A percentile compares a stretch with the other conserved stretches of the same genome.
Evolutionary conservation across 2,113 vertebrate genomes (phyloP).

Genomic region (Pelecanoides urinatrix): DNA sequence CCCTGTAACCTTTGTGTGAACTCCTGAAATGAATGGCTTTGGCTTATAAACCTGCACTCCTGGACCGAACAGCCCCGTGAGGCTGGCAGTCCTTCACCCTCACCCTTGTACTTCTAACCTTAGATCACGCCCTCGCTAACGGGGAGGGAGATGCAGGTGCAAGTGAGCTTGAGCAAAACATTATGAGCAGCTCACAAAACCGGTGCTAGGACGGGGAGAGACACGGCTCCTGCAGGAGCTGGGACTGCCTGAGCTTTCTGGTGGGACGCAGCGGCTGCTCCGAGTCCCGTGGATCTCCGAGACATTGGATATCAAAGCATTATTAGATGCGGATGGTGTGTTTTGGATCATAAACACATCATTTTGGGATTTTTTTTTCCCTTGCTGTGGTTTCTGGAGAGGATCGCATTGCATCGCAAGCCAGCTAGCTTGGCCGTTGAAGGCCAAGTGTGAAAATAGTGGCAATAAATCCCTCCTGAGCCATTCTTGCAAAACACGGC

Average conservation of each 20-base stretch:
- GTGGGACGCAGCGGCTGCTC: neutral
- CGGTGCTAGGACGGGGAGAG: neutral
- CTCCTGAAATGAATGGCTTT: neutral
- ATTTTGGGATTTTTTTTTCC: neutral
- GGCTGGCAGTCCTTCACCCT: neutral
- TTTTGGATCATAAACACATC: neutral
- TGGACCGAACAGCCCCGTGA: neutral
- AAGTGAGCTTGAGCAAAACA: neutral
- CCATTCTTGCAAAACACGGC: neutral
- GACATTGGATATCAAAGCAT: too few species aligned
- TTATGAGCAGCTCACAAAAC: neutral
- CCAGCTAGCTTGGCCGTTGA: neutral
- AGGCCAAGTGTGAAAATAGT: neutral
- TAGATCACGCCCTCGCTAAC: fast-evolving
- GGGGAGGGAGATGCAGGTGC: neutral
- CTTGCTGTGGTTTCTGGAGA: neutral
- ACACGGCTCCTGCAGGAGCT: neutral
- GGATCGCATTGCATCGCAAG: fast-evolving
- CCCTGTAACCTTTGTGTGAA: neutral
- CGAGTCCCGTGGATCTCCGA: fast-evolving
- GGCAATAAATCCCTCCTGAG: neutral
- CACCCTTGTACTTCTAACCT: neutral
- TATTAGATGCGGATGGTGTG: neutral
- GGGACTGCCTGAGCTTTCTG: neutral
- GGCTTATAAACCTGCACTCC: neutral